Conservation (phyloP, 2,113 vertebrate genomes). For the Leiothrix lutea region DNA sequence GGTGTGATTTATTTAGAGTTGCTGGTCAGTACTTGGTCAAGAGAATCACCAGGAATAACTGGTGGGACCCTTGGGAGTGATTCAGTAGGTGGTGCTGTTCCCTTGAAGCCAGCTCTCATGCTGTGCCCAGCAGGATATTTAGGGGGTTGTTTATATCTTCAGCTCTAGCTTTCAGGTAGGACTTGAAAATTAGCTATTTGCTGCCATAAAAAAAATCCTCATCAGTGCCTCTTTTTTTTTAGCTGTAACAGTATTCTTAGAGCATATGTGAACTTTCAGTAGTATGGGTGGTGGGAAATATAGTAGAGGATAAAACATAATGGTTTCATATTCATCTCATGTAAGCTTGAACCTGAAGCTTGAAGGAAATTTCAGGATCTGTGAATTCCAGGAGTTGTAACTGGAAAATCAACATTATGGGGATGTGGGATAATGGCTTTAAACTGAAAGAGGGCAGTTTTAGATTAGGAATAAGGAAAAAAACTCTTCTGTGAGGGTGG, state of each 20-base stretch:
- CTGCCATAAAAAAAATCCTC: background rate
- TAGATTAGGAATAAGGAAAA: background rate
- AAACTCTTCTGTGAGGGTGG: background rate
- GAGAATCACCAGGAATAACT: background rate
- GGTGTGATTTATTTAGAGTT: background rate
- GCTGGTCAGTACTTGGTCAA: background rate
- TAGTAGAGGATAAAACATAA: background rate
- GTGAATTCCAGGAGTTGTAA: background rate
- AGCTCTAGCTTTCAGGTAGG: background rate
- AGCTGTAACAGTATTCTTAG: background rate
- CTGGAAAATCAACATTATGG: background rate
- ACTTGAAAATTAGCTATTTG: background rate
- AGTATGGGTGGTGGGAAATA: background rate
- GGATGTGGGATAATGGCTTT: background rate
- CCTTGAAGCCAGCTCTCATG: background rate
- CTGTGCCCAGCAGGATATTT: background rate
- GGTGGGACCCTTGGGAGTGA: background rate
- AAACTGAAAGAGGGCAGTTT: background rate
- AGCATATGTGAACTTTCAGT: background rate
- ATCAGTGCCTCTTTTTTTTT: background rate
- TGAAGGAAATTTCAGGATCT: background rate
- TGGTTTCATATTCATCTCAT: background rate
- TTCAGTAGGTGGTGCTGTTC: conserved; percentile 40
- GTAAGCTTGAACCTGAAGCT: background rate
- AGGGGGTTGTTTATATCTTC: background rate